Percentiles rank a stretch among this genome's conserved stretches.
These are phyloP conservation scores for Agriopis aurantiaria DNA, from an alignment of 2,888 invertebrate genomes.

Conservation along the genomic window DNA sequence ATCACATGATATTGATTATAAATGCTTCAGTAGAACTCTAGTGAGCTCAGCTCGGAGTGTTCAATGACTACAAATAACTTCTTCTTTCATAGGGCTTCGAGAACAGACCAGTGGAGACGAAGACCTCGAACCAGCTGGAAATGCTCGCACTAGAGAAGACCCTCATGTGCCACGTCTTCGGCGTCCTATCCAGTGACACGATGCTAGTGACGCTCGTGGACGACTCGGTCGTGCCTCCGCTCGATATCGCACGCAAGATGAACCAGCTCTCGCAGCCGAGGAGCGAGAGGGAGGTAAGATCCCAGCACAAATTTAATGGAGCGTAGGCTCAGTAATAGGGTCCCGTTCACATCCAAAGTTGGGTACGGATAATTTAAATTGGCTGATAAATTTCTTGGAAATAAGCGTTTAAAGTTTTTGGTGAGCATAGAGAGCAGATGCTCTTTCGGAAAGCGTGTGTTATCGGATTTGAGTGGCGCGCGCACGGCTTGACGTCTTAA, in stretches of 20 bases:
- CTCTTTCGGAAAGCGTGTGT: no score
- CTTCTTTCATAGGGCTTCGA: conserved; percentile 75
- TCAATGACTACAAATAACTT: not conserved
- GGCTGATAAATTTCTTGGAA: no score
- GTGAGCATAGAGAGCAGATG: no score
- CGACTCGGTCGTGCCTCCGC: conserved; percentile 78
- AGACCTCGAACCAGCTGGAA: conserved; percentile 88
- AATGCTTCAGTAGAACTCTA: no score
- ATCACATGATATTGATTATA: no score
- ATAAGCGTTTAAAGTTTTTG: no score
- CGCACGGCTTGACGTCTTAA: no score
- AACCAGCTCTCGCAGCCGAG: conserved; percentile 76
- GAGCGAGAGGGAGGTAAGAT: conserved; percentile 69
- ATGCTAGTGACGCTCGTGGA: conserved; percentile 88
- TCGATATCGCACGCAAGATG: conserved; percentile 86
- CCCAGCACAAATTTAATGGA: not conserved
- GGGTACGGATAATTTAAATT: no score
- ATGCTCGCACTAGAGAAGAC: conserved; percentile 89
- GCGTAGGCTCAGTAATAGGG: not conserved
- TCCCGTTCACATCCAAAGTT: no score
- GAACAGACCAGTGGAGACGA: conserved; percentile 83
- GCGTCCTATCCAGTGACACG: conserved; percentile 80
- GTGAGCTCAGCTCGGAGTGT: no score
- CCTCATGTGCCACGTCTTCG: conserved; percentile 86
- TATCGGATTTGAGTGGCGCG: no score